Base-by-base conservation (phyloP, 2,797 vertebrate genomes). In the Hippocampus kuda region DNA sequence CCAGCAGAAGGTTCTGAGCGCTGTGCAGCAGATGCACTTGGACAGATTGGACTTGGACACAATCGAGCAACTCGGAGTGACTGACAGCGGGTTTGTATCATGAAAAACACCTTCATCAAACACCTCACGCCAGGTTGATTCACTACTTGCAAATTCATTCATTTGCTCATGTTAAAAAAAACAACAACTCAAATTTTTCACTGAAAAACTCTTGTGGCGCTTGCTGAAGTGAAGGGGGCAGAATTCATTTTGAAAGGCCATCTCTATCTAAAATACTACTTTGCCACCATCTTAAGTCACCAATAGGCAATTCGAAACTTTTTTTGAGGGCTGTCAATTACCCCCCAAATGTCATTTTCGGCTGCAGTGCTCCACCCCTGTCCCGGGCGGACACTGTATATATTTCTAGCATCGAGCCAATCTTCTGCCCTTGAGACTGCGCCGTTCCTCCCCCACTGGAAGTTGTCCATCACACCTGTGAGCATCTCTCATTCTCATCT, bases 1-100 rank as follows among this genome's bases (percentile, higher is more conserved):
- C 76, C 94, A 93, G 67, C 84, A 91, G 80, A 96, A 92, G 88
- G 77, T 96, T 74, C 65, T 94, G 70, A 82, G 69, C 57, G 91
- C 93, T 70, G 41, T 92, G 82, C 88, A 90, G 0, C 90, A 94
- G 79, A 87, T 99, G 38, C 89, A 91, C 2, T 77, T 91, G 72
- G 92, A 95, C 86, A 89, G 87, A 73, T 82, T 91, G 79, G 92
- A 93, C 81, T 77, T 94, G 66, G 89, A 85, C 71, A 88, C 88
- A 0, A 64, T 96, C 69, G 71, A 83, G 57, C 81, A 86, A 76
- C 82, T 94, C 60, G 72, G 81, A 72, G 88, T 86, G 26, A 65
- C 90, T 66, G 92, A 94, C 81, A 86, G 78, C 60, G 93, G 94
- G 97, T 99, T 92, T 74, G 65, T 51, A 66, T 65, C 63, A 4